Base-by-base conservation (phyloP, 2,888 invertebrate genomes). In the Nysson spinosus region DNA sequence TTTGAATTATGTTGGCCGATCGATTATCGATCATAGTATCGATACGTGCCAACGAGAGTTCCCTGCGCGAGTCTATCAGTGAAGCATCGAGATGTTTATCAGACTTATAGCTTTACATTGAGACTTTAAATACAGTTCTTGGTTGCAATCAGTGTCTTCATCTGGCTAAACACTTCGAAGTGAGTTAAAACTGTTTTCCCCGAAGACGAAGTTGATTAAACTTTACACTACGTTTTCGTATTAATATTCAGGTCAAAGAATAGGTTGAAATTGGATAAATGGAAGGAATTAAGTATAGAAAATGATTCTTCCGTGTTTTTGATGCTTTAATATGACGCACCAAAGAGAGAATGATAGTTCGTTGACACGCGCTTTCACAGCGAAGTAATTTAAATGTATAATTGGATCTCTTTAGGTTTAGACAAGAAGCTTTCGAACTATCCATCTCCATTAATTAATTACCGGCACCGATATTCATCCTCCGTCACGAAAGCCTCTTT, bases 401-500 rank as follows among this genome's bases (percentile, higher is more conserved):
- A 60, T 49, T 40, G 42, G 39, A 60, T 60, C 52, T 46, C 16
- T 14, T 35, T 14, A 26, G 58, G 51, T 50, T 28, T 19, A 20
- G 7, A 28, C 37, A 39, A 64, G 43, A 35, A 24, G 37, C 52
- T 49, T 57, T 32, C 43, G 12, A 49, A 60, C 32, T 22, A 49
- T 54, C 32, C 54, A 24, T 52, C 30, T 49, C 43, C 52, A 39
- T 54, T 47, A 49, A 60, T 54, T 54, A 60, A 60, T 60, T 54
- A 43, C 49, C 42, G 47, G 37, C 47, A 44, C 20, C 16, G 17
- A 22, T 24, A 35, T 49, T 49, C 17, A 30, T 52, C 43, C 40
- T 22, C 22, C 4, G 46, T 63, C 44, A 57, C 51, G 39, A 9
- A 24, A 39, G 28, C 14, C 6, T 6, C 30, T 14, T 4, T 3